Conservation (phyloP, 2,113 vertebrate species). For the Hippocampus barbouri region DNA sequence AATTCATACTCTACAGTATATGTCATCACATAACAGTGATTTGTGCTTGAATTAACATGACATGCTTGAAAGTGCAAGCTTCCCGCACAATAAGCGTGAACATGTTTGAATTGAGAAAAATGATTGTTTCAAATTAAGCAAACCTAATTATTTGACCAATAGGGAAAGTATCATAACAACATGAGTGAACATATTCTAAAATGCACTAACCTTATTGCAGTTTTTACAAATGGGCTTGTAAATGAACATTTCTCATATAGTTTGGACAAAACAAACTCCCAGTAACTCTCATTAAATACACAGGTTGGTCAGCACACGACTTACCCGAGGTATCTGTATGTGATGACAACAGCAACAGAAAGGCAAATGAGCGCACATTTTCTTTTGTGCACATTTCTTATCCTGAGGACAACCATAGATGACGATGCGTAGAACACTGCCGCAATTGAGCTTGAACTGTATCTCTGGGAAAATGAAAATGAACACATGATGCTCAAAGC, state of each 20-base stretch:
- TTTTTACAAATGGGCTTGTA: neutral
- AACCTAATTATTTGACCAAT: neutral
- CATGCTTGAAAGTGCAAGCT: constrained; percentile 18
- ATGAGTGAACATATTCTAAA: neutral
- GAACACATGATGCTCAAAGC: constrained; percentile 7
- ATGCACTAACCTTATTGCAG: neutral
- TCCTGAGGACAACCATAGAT: constrained; percentile 60
- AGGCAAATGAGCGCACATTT: constrained; percentile 61
- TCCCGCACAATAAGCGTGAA: neutral
- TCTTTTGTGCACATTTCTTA: constrained; percentile 60
- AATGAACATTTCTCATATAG: neutral
- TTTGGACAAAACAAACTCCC: neutral
- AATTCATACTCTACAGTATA: constrained; percentile 4
- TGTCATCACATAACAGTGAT: constrained; percentile 25
- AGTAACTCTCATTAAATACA: neutral
- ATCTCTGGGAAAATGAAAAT: constrained; percentile 24
- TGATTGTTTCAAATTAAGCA: neutral
- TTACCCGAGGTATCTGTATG: constrained; percentile 67
- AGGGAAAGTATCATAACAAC: neutral
- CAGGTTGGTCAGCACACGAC: constrained; percentile 48
- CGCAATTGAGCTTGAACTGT: constrained; percentile 7
- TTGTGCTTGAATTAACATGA: constrained; percentile 48
- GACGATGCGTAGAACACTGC: neutral
- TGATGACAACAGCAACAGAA: constrained; percentile 55
- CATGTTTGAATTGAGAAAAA: neutral